Evolutionary conservation across 2,797 vertebrate species (phyloP).

Genomic region (Microcaecilia unicolor): DNA sequence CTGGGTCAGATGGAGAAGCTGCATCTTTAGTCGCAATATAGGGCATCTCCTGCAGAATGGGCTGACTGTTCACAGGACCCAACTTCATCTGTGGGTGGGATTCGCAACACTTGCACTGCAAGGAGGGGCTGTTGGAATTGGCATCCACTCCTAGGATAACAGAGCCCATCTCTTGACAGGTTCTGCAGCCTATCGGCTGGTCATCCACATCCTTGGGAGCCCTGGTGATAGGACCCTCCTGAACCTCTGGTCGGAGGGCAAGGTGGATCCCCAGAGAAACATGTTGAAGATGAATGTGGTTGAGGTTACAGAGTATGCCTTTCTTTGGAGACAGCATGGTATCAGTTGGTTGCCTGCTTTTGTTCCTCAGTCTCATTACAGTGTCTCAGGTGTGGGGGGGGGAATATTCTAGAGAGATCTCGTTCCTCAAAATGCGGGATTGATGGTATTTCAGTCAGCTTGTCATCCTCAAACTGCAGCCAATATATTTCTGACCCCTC

Average conservation of each 20-base stretch:
- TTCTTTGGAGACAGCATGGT: constrained; percentile 56
- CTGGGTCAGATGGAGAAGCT: constrained; percentile 23
- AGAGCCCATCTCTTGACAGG: constrained; percentile 1
- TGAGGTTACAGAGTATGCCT: constrained; percentile 58
- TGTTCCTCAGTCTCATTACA: neutral
- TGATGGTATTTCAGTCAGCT: no score
- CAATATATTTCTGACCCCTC: no score
- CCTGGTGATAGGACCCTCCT: constrained; percentile 24
- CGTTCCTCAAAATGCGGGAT: no score
- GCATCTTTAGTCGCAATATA: constrained; percentile 35
- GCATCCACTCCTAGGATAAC: constrained; percentile 49
- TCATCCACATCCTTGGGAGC: constrained; percentile 15
- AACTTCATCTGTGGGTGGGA: constrained; percentile 59
- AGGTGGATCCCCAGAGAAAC: constrained; percentile 59
- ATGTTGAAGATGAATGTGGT: constrained; percentile 62
- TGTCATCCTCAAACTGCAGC: no score
- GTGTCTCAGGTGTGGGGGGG: constrained; percentile 14
- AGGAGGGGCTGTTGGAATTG: constrained; percentile 83
- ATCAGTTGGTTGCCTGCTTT: constrained; percentile 19
- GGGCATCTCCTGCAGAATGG: constrained; percentile 13
- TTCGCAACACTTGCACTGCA: constrained; percentile 81
- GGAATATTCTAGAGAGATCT: no score
- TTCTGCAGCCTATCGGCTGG: neutral
- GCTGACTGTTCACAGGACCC: constrained; percentile 59
- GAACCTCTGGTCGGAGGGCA: constrained; percentile 51